Percentiles rank a stretch among this genome's conserved stretches.
Conservation (phyloP, 2,888 invertebrate genomes). For the Pelosia muscerda region DNA sequence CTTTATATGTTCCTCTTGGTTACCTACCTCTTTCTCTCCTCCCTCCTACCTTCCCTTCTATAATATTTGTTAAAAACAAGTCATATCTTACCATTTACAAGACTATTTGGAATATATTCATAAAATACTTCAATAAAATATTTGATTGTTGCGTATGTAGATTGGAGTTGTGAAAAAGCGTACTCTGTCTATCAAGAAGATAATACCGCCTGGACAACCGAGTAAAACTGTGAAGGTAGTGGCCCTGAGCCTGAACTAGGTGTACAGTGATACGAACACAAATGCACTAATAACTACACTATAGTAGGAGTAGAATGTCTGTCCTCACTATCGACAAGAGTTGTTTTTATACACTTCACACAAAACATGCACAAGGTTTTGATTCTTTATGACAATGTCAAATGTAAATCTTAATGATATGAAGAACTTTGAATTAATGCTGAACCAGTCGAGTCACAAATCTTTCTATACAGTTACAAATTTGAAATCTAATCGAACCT, state of each 20-base stretch:
- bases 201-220: slow-evolving; percentile 78
- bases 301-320: neutral
- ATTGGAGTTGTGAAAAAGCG: slow-evolving; percentile 81
- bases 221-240: slow-evolving; percentile 76
- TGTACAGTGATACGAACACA: slow-evolving; percentile 75
- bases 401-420: neutral
- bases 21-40: too few relatives aligned
- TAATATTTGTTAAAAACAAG: too few relatives aligned
- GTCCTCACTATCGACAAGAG: neutral
- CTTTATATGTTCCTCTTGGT: too few relatives aligned
- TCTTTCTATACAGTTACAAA: neutral
- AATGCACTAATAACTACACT: slow-evolving; percentile 37
- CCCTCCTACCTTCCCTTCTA: too few relatives aligned
- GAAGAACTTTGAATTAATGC: neutral
- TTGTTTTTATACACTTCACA: slow-evolving; percentile 8
- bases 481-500: neutral
- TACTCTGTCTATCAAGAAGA: slow-evolving; percentile 85
- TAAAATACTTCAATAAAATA: slow-evolving; percentile 33
- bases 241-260: slow-evolving; percentile 49
- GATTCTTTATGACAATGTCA: slow-evolving; percentile 6
- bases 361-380: slow-evolving; percentile 5
- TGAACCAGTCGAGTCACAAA: neutral
- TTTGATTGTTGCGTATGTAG: slow-evolving; percentile 69
- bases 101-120: neutral
- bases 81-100: too few relatives aligned